Percentiles rank a stretch among this genome's conserved stretches.
Conservation (phyloP, 2,888 invertebrate genomes). For the Eristalinus aeneus region DNA sequence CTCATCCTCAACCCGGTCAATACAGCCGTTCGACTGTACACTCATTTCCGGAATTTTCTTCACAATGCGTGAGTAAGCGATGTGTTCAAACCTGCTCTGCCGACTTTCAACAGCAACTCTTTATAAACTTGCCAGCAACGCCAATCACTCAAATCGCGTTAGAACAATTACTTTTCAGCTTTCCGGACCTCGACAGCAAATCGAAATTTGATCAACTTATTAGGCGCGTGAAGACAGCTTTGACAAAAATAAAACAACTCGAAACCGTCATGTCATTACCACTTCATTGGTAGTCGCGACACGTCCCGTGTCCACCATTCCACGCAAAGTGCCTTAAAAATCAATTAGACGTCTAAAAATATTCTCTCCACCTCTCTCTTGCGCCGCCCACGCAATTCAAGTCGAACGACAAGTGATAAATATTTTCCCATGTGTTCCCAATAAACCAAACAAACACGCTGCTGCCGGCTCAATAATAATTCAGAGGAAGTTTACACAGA, state of each 20-base stretch:
- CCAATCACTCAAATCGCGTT: background rate
- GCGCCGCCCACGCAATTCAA: background rate
- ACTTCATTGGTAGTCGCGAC: background rate
- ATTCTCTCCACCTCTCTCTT: background rate
- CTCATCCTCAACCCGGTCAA: constrained; percentile 34
- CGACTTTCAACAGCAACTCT: constrained; percentile 6
- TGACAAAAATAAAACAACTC: background rate
- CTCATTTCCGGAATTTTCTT: constrained; percentile 46
- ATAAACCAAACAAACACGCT: constrained; percentile 50
- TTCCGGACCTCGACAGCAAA: background rate
- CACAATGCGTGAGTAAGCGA: constrained; percentile 1
- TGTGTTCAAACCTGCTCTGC: background rate
- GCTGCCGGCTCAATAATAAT: constrained; percentile 14
- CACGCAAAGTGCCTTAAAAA: background rate
- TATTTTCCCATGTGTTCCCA: constrained; percentile 47
- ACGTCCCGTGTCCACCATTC: background rate
- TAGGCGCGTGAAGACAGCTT: background rate
- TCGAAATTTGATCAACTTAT: background rate
- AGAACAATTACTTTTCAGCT: background rate
- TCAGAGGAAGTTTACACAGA: constrained; percentile 46
- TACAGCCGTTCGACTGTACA: constrained; percentile 13
- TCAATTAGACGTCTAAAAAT: background rate
- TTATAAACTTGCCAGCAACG: constrained; percentile 23
- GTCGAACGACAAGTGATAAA: constrained; percentile 16
- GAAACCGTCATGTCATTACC: background rate